These are phyloP conservation scores for Hydrolagus affinis DNA, from an alignment of 2,113 vertebrate genomes.

Conservation along the genomic window DNA sequence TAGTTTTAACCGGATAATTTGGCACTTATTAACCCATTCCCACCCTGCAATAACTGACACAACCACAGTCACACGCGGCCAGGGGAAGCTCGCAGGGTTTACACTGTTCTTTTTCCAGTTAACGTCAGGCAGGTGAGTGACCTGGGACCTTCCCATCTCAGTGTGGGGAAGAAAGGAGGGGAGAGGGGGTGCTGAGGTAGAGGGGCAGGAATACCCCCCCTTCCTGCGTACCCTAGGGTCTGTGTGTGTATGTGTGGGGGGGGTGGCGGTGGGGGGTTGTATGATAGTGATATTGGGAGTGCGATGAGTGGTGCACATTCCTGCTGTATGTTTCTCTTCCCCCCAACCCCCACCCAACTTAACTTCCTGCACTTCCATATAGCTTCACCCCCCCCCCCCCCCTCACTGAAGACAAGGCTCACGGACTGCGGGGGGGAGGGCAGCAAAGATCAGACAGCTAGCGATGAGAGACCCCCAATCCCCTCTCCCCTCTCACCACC, in stretches of 20 bases:
- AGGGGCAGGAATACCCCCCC: neutral
- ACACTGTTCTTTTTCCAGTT: too few species aligned
- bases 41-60: neutral
- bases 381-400: neutral
- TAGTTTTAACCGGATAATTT: neutral
- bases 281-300: neutral
- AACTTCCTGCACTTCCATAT: neutral
- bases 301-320: neutral
- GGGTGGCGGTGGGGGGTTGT: too few species aligned
- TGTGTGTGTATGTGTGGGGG: too few species aligned
- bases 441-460: too few species aligned
- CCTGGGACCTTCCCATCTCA: neutral
- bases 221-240: neutral
- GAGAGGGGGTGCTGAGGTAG: too few species aligned
- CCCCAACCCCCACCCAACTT: neutral
- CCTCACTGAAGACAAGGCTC: neutral
- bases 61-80: too few species aligned
- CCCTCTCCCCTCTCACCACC: neutral
- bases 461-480: too few species aligned
- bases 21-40: slow-evolving; percentile 8
- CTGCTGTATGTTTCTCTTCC: neutral
- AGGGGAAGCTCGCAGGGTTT: too few species aligned
- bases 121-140: too few species aligned
- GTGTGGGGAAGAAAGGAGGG: too few species aligned
- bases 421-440: too few species aligned